Evolutionary conservation across 2,888 invertebrate genomes (phyloP), one percentile per base, ranked within the genome.

Genomic region (Athetis lepigone): DNA sequence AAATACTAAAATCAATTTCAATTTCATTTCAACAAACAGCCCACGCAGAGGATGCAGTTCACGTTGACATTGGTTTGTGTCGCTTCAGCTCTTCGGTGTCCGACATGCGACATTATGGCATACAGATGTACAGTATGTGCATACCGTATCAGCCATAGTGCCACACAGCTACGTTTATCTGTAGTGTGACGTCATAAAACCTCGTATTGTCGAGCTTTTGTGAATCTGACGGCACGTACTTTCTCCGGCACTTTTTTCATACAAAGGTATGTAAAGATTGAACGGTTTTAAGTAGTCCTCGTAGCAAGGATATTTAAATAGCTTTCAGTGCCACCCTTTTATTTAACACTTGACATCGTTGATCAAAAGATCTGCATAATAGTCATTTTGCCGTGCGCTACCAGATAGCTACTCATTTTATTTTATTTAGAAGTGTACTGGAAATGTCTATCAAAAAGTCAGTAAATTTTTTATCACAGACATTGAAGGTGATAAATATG

Each of bases 311-410:
- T 49, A 54, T 54, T 49, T 62, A 40, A 71, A 68, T 39, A 45
- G 8, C 33, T 11, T 33, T 33, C 33, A 33, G 33, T 19, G 39
- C 7, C 18, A 13, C 42, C 7, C 39, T 49, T 63, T 4, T 39
- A 21, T 63, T 7, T 39, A 21, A 27, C 13, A 52, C 42, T 63
- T 63, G 71, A 63, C 33, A 9, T 27, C 33, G 27, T 23, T 16
- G 37, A 54, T 71, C 65, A 55, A 55, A 70, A 19, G 70, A 65
- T 11, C 19, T 43, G 42, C 42, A 8, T 25, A 36, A 21, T 43
- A 49, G 19, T 19, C 36, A 61, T 49, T 70, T 49, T 49, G 16
- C 23, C 29, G 23, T 16, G 1, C 42, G 27, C 27, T 23, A 16
- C 2, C 19, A 23, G 19, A n/a, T 0, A 47, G 27, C 18, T 19